These are phyloP conservation scores for Sarcophaga rosellei DNA, from an alignment of 2,888 invertebrate species.

Conservation along the genomic window DNA sequence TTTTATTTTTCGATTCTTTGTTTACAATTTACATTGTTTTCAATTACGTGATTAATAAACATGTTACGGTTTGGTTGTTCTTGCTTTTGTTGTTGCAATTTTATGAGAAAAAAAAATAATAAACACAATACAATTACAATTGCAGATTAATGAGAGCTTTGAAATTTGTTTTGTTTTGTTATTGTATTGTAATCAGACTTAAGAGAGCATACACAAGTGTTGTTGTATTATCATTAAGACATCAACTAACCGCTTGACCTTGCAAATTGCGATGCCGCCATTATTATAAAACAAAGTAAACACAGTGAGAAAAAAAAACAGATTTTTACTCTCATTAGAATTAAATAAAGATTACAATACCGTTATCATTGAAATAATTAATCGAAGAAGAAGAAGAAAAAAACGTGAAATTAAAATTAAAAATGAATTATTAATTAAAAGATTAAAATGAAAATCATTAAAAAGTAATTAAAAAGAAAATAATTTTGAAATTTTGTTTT, in stretches of 20 bases:
- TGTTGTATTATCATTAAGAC: constrained; percentile 4
- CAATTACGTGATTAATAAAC: constrained; percentile 6
- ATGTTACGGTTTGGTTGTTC: neutral
- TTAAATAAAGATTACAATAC: neutral
- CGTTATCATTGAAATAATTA: constrained; percentile 23
- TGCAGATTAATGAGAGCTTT: constrained; percentile 34
- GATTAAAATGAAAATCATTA: neutral
- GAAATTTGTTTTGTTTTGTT: constrained; percentile 5
- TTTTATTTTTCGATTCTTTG: no score
- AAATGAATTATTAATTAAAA: neutral
- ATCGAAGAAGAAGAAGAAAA: neutral
- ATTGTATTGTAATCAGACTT: neutral
- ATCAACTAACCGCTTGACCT: constrained; percentile 57
- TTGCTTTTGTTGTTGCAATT: neutral
- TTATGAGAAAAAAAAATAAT: neutral
- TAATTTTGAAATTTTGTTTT: neutral
- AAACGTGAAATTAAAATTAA: neutral
- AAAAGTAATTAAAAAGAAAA: neutral
- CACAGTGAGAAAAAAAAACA: neutral
- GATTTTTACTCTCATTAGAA: neutral
- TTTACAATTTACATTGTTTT: neutral
- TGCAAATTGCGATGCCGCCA: constrained; percentile 4
- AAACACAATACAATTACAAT: constrained; percentile 1
- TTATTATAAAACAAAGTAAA: neutral
- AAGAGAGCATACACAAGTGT: constrained; percentile 19